These are phyloP conservation scores for Drosophila lacertosa DNA, from an alignment of 1,140 invertebrate genomes.

Conservation along the genomic window DNA sequence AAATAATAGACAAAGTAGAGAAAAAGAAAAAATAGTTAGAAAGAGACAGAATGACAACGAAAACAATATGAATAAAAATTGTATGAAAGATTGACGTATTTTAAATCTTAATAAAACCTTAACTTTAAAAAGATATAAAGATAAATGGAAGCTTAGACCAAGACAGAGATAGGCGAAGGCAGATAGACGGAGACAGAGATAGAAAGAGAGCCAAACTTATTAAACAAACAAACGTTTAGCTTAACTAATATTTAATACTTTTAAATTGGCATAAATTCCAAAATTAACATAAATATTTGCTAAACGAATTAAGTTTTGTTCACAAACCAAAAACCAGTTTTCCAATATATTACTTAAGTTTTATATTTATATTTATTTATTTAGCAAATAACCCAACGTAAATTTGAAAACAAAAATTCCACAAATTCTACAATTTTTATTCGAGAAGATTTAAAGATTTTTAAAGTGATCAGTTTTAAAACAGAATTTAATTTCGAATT, in stretches of 20 bases:
- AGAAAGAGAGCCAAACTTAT: not conserved
- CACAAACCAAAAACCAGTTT: not conserved
- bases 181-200: not conserved
- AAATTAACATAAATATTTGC: slow-evolving; percentile 16
- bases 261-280: not conserved
- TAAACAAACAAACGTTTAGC: not conserved
- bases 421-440: not conserved
- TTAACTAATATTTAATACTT: not conserved
- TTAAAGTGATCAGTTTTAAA: not conserved
- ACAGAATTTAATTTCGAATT: not conserved
- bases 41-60: not conserved
- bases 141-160: too few species aligned
- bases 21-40: not conserved
- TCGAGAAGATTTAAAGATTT: not conserved
- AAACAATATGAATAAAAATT: too few species aligned
- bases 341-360: too few species aligned
- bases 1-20: not conserved
- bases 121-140: too few species aligned
- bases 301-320: not conserved
- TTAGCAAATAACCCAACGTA: not conserved
- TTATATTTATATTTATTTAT: too few species aligned
- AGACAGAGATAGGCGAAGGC: not conserved
- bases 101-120: too few species aligned
- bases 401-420: too few species aligned
- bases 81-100: too few species aligned